Conservation (phyloP, 2,797 vertebrate genomes). For the Coregonus suidteri region DNA sequence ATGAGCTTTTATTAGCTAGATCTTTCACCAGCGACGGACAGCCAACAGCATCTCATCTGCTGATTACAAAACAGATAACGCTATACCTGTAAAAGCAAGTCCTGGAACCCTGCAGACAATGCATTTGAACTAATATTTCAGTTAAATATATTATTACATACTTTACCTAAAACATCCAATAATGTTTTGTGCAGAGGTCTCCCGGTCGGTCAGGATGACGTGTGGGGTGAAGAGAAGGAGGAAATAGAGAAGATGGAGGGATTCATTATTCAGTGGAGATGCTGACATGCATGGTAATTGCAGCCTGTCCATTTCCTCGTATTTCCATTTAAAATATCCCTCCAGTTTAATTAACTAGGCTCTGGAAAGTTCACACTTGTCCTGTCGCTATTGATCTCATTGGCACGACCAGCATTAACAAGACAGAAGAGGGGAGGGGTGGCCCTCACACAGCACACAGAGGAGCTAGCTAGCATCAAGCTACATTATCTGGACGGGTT, state of each 20-base stretch:
- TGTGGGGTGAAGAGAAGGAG: not conserved
- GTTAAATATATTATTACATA: too few species aligned
- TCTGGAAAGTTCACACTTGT: slow-evolving; percentile 30
- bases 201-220: not conserved
- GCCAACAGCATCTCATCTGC: not conserved
- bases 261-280: not conserved
- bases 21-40: not conserved
- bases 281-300: slow-evolving; percentile 27
- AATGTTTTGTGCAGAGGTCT: not conserved
- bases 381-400: too few species aligned
- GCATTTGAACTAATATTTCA: not conserved
- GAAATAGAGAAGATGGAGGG: too few species aligned
- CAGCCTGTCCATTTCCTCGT: slow-evolving; percentile 21
- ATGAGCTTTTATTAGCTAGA: not conserved
- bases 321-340: slow-evolving; percentile 47
- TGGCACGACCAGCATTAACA: too few species aligned
- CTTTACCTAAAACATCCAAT: too few species aligned
- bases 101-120: not conserved
- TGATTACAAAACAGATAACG: not conserved
- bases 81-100: not conserved
- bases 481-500: not conserved
- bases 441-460: too few species aligned
- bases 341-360: slow-evolving; percentile 52
- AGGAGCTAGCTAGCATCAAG: not conserved
- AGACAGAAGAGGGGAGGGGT: not conserved